Base-by-base conservation (phyloP, 2,888 invertebrate genomes). In the Pseudoips prasinana region DNA sequence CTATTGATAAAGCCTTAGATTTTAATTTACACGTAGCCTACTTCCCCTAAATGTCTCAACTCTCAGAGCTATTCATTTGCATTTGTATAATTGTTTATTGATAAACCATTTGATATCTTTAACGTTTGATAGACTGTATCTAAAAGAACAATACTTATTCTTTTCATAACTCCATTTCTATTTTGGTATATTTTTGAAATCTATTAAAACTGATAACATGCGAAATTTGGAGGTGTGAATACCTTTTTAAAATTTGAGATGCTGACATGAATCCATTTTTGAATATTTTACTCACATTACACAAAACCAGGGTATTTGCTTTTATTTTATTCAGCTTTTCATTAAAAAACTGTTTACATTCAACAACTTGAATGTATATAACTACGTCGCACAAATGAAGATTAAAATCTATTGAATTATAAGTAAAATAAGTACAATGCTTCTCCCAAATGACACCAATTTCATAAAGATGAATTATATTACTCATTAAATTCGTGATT, bases 361-460 rank as follows among this genome's bases (percentile, higher is more conserved):
- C 25, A 39, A n/a, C n/a, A n/a, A n/a, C 14, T 31, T 40, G 25
- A 29, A 39, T 19, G 33, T 25, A 26, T 18, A 31, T 34, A 39
- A 22, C 14, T 14, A 14, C 5, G 45, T 64, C 66, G 66, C 64
- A 65, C 62, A 62, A 67, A 63, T 49, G 38, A 31, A 54, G 44
- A 53, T 50, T 29, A 39, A 39, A 43, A 33, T 50, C 44, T 46
- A 47, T 48, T 39, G 39, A 39, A 41, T 42, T 37, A 31, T 27
- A 38, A 24, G 36, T 65, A 67, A 55, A 57, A 38, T 72, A 68
- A 68, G 65, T 46, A 42, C 36, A 40, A 14, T 63, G 67, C 70
- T 73, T 71, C 62, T 66, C 67, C 69, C 72, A 60, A 5, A 68
- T 71, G 64, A 83, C 79, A 82, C 79, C 82, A 81, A 81, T 72